Evolutionary conservation across 2,888 invertebrate species (phyloP), one percentile per base, ranked within the genome.

Genomic region (Hirtodrosophila confusa): DNA sequence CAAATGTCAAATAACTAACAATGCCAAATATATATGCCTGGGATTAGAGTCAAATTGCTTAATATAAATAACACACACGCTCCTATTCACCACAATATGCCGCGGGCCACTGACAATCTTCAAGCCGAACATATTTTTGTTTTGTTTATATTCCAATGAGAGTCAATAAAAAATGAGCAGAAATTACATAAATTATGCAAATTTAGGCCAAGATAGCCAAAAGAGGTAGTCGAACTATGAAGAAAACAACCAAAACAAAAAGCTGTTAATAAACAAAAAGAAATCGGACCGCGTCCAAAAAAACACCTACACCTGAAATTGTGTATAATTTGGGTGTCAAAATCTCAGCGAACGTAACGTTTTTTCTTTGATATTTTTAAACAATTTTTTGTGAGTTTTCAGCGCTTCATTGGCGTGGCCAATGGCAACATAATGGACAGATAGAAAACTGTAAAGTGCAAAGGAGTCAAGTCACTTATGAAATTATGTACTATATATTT

Each of bases 151-250:
- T 35, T 33, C 12, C 48, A 56, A 51, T 37, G 48, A 48, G 58
- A 66, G 55, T 45, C 67, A 72, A 72, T 67, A 72, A 73, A 63
- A 68, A 62, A 50, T 57, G 63, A 29, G 37, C 66, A 48, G 44
- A 77, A 77, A 70, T 78, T 80, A 80, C 78, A 77, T 80, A 80
- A 80, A 80, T 80, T 80, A 78, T 78, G 78, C 74, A 78, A 78
- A 78, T 80, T 80, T 67, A 64, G 78, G 74, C 74, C 71, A 77
- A 74, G 63, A 55, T 70, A 74, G 47, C 75, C 74, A 61, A 78
- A 73, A 69, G 62, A 54, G 78, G 79, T 66, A 76, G 72, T 66
- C 62, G 53, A 63, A 61, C 76, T 51, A 64, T 57, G 56, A 61
- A 73, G 40, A 43, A 31, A 62, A 51, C 17, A 70, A 60, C 37